These are phyloP conservation scores for Galemys pyrenaicus DNA, from an alignment of 2,113 vertebrate species.

Conservation along the genomic window DNA sequence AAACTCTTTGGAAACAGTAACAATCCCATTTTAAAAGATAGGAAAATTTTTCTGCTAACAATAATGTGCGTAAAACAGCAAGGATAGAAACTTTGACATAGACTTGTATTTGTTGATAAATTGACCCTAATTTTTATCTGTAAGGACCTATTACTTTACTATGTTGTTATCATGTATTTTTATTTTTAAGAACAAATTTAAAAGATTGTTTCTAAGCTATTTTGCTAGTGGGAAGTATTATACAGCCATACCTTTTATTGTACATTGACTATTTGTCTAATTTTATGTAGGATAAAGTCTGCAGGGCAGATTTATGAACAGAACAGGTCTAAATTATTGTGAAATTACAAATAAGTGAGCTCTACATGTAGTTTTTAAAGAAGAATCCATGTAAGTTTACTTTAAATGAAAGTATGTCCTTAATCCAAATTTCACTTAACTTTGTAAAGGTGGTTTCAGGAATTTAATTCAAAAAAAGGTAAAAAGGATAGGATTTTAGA, in stretches of 20 bases:
- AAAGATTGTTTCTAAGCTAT: neutral
- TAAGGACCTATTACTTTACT: neutral
- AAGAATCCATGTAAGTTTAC: neutral
- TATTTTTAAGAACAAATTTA: conserved; percentile 18
- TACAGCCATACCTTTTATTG: neutral
- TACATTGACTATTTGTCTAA: neutral
- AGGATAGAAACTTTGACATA: neutral
- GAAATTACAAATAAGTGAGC: neutral
- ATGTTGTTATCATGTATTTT: neutral
- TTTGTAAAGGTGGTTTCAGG: conserved; percentile 2
- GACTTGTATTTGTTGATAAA: neutral
- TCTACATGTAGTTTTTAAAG: neutral
- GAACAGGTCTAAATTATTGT: conserved; percentile 19
- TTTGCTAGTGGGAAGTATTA: conserved; percentile 9
- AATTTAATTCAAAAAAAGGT: conserved; percentile 34
- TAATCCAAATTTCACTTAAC: conserved; percentile 1
- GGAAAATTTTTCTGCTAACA: neutral
- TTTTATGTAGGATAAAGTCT: conserved; percentile 47
- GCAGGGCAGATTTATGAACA: neutral
- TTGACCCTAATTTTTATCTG: neutral
- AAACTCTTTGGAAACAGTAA: neutral
- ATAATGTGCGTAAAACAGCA: neutral
- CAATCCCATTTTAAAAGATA: neutral
- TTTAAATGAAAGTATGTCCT: neutral
- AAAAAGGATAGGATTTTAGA: neutral